These are phyloP conservation scores for Drosophila novamexicana DNA, from an alignment of 1,140 invertebrate species.

Conservation along the genomic window DNA sequence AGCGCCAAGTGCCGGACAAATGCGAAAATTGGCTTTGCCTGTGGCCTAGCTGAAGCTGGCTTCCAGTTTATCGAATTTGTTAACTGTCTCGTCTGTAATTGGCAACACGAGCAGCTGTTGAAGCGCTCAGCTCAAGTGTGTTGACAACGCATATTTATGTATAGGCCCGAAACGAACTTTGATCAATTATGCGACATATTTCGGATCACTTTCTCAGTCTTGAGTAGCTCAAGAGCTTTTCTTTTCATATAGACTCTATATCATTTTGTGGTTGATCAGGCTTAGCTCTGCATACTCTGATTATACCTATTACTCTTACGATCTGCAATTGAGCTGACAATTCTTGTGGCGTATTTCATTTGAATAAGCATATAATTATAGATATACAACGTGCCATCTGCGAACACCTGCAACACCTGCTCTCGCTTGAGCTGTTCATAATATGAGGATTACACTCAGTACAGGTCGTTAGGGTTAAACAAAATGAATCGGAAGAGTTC, in stretches of 20 bases:
- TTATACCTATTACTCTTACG: neutral
- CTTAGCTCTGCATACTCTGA: neutral
- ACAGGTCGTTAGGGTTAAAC: too few relatives aligned
- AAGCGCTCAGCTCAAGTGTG: neutral
- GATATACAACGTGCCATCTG: too few relatives aligned
- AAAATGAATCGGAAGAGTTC: too few relatives aligned
- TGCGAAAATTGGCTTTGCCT: constrained; percentile 59
- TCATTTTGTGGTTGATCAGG: neutral
- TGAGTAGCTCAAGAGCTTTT: too few relatives aligned
- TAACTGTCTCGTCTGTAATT: constrained; percentile 9
- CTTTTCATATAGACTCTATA: too few relatives aligned
- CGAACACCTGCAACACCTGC: too few relatives aligned
- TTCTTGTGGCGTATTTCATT: neutral
- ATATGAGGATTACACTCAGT: too few relatives aligned
- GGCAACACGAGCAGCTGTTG: neutral
- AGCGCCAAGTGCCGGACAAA: constrained; percentile 68
- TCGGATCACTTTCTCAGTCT: neutral
- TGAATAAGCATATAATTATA: too few relatives aligned
- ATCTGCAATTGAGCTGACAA: neutral
- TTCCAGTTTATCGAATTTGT: constrained; percentile 10
- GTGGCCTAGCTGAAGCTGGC: neutral
- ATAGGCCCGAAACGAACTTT: neutral
- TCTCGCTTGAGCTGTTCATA: too few relatives aligned
- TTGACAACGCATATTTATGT: constrained; percentile 12
- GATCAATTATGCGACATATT: constrained; percentile 4